Conservation (phyloP, 2,797 vertebrate genomes). For the Pseudomugil tenellus region DNA sequence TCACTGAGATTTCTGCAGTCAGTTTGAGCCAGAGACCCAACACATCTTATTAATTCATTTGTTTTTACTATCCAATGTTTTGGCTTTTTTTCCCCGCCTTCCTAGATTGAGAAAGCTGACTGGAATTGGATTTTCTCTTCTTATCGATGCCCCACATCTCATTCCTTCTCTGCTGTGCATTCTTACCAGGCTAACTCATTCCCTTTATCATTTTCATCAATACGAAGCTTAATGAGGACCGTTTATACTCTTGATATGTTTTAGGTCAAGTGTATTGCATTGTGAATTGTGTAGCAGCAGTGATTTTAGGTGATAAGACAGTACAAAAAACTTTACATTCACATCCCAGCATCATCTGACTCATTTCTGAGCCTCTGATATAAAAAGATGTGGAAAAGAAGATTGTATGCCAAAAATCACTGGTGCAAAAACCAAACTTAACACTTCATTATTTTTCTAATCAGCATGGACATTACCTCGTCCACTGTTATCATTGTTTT, state of each 20-base stretch:
- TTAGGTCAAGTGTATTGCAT: neutral
- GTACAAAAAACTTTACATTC: neutral
- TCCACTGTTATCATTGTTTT: neutral
- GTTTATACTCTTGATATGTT: neutral
- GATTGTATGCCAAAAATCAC: neutral
- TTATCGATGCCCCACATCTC: neutral
- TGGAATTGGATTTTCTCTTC: constrained; percentile 1
- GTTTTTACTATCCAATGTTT: neutral
- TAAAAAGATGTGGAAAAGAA: neutral
- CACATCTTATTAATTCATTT: constrained; percentile 12
- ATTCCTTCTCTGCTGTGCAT: neutral
- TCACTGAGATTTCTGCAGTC: constrained; percentile 15
- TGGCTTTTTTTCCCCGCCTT: neutral
- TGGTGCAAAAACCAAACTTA: no score
- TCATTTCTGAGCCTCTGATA: neutral
- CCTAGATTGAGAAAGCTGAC: neutral
- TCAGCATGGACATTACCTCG: neutral
- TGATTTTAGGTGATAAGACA: neutral
- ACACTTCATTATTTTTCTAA: neutral
- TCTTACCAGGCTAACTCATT: neutral
- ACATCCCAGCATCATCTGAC: neutral
- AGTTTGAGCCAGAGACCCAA: neutral
- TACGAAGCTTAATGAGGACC: neutral
- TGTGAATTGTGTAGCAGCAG: neutral
- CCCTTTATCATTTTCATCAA: neutral